phyloP scores from a whole-genome alignment of 92 coral and sea anemone genomes.

The Nematostella vectensis region DNA sequence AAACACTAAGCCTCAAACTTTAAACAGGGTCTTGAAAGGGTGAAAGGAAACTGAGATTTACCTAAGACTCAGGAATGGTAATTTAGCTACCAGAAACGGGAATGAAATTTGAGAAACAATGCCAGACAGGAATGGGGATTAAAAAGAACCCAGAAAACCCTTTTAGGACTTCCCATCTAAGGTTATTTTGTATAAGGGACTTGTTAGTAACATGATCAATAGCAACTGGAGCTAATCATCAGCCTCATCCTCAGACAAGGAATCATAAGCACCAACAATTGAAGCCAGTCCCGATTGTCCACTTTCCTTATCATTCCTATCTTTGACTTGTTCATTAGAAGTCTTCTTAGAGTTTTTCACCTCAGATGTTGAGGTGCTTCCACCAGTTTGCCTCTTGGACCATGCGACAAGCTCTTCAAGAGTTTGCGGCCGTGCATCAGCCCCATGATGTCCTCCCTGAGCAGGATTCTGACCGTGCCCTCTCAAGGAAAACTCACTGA shows the following conservation, averaged over 20 bases:
- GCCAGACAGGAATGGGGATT: no score
- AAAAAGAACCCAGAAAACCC: no score
- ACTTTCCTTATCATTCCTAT: background rate
- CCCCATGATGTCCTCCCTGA: no score
- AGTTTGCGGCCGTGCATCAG: conserved; percentile 54
- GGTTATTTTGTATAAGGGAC: background rate
- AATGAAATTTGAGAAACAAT: no score
- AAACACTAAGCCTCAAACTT: no score
- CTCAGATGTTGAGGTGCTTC: background rate
- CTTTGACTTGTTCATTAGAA: background rate
- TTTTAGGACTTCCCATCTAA: no score
- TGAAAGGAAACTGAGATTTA: no score
- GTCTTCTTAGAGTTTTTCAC: background rate
- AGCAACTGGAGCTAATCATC: conserved; percentile 2
- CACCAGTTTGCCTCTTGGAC: conserved; percentile 63
- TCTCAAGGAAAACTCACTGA: background rate
- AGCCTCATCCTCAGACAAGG: conserved; percentile 56
- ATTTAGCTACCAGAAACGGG: no score
- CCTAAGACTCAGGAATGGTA: no score
- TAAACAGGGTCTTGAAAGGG: no score
- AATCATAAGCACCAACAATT: conserved; percentile 68
- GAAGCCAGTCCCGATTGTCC: conserved; percentile 10
- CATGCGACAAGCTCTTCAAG: conserved; percentile 68
- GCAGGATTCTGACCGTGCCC: conserved; percentile 4
- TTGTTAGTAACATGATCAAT: no score